Base-by-base conservation (phyloP, 2,888 invertebrate genomes). In the Scrobipalpa atriplicella region DNA sequence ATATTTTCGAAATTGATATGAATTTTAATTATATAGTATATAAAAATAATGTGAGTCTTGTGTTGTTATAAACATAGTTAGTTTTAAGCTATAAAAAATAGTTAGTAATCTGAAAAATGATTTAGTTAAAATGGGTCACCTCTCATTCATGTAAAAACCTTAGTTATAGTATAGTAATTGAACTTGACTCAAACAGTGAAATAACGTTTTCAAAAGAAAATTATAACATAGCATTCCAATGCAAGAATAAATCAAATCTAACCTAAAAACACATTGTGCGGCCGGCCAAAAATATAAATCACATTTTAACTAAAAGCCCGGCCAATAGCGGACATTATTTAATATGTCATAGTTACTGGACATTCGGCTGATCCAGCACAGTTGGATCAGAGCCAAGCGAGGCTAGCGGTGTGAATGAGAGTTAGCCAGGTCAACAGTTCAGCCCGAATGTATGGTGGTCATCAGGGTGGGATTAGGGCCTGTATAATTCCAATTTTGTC, bases 361-460 rank as follows among this genome's bases (percentile, higher is more conserved):
- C 47, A 47, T 47, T 47, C n/a, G n/a, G 9, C 47, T 47, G 47
- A 47, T 47, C 47, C 47, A 47, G 47, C 47, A 47, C 16, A 47
- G 47, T 47, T 47, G 47, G 47, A 16, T 1, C 47, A 1, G 5
- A 7, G 47, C 47, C 47, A 47, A 47, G 47, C 47, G n/a, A 16
- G 47, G n/a, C 47, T 2, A 47, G 47, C 47, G 47, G 47, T 47
- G 47, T 47, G 47, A 47, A 47, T 47, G 47, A 47, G 47, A 47
- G 47, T 47, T 47, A 47, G 47, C 47, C 47, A 47, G 47, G 47
- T 47, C 47, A 47, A 47, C 47, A 47, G 47, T 47, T 47, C 47
- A 47, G 47, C 47, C 47, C n/a, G 8, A 47, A 47, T 47, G 29
- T 47, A 47, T 47, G 47, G 16, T 47, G 47, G n/a, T 47, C n/a